A percentile compares a stretch with the other conserved stretches of the same genome.
Evolutionary conservation across 2,888 invertebrate genomes (phyloP).

Genomic region (Sphinx pinastri): DNA sequence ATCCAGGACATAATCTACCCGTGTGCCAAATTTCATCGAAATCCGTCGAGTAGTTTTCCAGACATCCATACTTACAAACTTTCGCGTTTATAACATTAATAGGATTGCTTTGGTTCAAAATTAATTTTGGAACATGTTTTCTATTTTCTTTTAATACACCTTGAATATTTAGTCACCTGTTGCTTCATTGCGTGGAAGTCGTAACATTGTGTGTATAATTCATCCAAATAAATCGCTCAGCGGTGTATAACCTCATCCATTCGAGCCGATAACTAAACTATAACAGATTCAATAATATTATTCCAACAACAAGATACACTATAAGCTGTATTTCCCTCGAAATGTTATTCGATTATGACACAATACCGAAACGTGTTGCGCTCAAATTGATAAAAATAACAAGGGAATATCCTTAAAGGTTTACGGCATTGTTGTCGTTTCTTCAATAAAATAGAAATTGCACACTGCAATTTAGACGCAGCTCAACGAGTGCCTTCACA

Average conservation of each 20-base stretch:
- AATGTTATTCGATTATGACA: not conserved
- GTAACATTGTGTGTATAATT: not conserved
- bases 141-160: too few species aligned
- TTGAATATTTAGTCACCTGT: not conserved
- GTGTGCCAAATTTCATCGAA: too few species aligned
- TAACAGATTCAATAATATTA: not conserved
- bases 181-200: not conserved
- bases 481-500: too few species aligned
- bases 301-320: not conserved
- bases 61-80: too few species aligned
- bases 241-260: not conserved
- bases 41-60: too few species aligned
- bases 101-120: too few species aligned
- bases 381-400: not conserved
- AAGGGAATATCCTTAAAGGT: conserved; percentile 2
- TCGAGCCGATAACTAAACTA: not conserved
- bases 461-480: not conserved
- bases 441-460: not conserved
- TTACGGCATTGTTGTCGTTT: not conserved
- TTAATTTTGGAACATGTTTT: too few species aligned
- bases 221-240: not conserved
- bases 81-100: too few species aligned
- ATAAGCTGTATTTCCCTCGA: not conserved
- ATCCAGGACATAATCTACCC: too few species aligned
- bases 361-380: not conserved